A percentile compares a stretch with the other conserved stretches of the same genome.
phyloP scores from a whole-genome alignment of 2,113 vertebrate genomes.

The Tetrao urogallus region DNA sequence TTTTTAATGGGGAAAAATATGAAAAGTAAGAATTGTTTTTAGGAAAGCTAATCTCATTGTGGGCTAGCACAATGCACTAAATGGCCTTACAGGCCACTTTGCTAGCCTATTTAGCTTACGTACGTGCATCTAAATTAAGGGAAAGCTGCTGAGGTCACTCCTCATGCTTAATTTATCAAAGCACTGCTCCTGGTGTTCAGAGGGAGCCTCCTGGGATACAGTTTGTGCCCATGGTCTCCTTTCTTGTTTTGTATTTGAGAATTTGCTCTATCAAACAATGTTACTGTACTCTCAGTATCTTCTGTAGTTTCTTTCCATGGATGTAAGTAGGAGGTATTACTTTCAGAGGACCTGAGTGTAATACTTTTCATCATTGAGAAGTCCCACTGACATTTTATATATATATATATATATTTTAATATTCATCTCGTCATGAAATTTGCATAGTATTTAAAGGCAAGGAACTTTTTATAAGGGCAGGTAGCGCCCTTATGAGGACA shows the following conservation, averaged over 20 bases:
- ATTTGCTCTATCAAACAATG: too few relatives aligned
- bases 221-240: background rate
- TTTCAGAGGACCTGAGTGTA: background rate
- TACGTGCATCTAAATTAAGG: background rate
- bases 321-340: too few relatives aligned
- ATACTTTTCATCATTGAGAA: background rate
- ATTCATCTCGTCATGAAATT: too few relatives aligned
- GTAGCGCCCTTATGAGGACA: too few relatives aligned
- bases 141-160: background rate
- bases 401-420: background rate
- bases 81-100: background rate
- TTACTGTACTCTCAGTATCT: too few relatives aligned
- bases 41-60: background rate
- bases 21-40: background rate
- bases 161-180: background rate
- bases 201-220: background rate
- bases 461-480: too few relatives aligned
- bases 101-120: background rate
- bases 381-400: conserved; percentile 24
- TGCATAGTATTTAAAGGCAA: background rate
- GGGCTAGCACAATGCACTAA: background rate
- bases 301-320: too few relatives aligned
- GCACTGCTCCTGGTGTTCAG: background rate
- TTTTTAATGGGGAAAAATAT: background rate
- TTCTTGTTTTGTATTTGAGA: background rate